These are phyloP conservation scores for Hassar affinis DNA, from an alignment of 2,113 vertebrate genomes.

Conservation along the genomic window DNA sequence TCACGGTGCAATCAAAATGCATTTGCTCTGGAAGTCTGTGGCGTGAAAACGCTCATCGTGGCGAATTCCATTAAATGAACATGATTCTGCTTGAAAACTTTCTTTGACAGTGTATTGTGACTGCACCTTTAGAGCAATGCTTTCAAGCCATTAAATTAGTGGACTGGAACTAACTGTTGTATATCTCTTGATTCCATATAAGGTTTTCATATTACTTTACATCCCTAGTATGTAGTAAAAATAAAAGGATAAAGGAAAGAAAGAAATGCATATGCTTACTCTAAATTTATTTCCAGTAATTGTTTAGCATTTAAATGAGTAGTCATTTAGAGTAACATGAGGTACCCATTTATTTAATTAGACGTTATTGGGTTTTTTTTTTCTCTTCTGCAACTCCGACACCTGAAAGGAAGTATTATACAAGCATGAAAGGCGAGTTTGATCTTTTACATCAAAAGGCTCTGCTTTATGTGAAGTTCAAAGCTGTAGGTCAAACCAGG, in stretches of 20 bases:
- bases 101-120: no score
- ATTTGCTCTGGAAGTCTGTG: no score
- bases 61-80: no score
- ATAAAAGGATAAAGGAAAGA: not conserved
- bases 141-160: not conserved
- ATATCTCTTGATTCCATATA: not conserved
- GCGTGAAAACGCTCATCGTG: no score
- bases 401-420: conserved; percentile 60
- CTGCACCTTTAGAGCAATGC: not conserved
- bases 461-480: conserved; percentile 21
- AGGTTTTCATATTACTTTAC: not conserved
- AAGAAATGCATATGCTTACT: not conserved
- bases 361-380: not conserved
- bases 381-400: conserved; percentile 26
- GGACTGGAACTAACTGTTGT: not conserved
- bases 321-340: not conserved
- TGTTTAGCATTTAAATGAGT: conserved; percentile 4
- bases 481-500: conserved; percentile 36
- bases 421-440: conserved; percentile 49
- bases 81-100: no score
- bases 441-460: conserved; percentile 53
- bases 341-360: conserved; percentile 25
- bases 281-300: not conserved
- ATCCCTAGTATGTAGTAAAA: not conserved
- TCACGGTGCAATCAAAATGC: no score